Evolutionary conservation across 2,797 vertebrate species (phyloP), one percentile per base, ranked within the genome.

Genomic region (Kryptopterus vitreolus): DNA sequence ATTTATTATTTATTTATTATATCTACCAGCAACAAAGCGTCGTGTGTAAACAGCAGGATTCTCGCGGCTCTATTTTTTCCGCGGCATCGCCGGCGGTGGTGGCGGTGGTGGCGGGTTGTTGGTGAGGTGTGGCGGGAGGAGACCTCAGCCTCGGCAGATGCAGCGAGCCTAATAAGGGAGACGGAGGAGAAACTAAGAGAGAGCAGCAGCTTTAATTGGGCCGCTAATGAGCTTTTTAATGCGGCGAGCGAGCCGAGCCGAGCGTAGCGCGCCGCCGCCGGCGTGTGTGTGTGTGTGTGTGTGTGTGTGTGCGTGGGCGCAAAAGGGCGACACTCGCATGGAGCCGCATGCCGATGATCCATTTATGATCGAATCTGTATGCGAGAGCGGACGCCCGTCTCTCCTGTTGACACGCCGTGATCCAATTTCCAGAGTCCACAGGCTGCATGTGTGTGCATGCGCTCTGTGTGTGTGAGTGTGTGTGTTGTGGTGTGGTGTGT

Each of bases 161-260:
- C 70, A 80, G 90, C 88, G 89, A 90, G 88, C 89, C 89, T 92
- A 93, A 94, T 92, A 92, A 91, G 90, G 84, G 90, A 92, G 93
- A 94, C 91, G 89, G 92, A 92, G 88, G 88, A 92, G 92, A 91
- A 91, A 92, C 92, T 92, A 93, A 93, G 93, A 93, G 92, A 94
- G 92, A 92, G 92, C 89, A 92, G 92, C 92, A 92, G 91, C 91
- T 94, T 94, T 94, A 94, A 94, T 94, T 94, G 94, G 92, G 88
- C 92, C 86, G 87, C 92, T 94, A 94, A 94, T 93, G 92, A 95
- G 92, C 90, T 94, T 95, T 93, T 91, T 93, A 93, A 93, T 92
- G 91, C 90, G 88, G 87, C 88, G 85, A 76, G 76, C 89, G 90
- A 90, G 89, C 88, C 90, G 86, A 80, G 83, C 88, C 73, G 53